Percentiles rank a stretch among this genome's conserved stretches.
phyloP scores from a whole-genome alignment of 2,113 vertebrate genomes.

The Theristicus caerulescens region DNA sequence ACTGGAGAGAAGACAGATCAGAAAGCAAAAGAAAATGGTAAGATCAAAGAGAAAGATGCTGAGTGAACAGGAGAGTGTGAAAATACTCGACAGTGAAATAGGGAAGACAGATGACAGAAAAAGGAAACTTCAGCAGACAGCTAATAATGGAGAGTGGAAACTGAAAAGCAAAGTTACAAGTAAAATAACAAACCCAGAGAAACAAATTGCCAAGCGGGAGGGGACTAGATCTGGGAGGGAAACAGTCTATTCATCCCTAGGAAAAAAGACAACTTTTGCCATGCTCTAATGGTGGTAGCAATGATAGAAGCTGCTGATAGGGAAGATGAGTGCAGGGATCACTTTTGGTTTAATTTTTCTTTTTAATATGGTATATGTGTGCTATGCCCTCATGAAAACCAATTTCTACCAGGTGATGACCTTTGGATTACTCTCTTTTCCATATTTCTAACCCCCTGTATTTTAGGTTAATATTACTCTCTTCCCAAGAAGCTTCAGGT shows the following conservation, averaged over 20 bases:
- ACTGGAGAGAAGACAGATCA: not conserved
- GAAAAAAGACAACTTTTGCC: not conserved
- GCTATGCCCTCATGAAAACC: not conserved
- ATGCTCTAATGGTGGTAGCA: not conserved
- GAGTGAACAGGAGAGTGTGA: not conserved
- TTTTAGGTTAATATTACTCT: not conserved
- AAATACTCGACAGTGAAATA: not conserved
- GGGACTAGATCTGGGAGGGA: not conserved
- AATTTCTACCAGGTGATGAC: not conserved
- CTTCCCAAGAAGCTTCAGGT: not conserved
- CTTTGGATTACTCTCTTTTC: not conserved
- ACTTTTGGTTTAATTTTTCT: not conserved
- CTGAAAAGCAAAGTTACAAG: not conserved
- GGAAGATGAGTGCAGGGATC: not conserved
- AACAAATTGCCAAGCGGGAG: not conserved
- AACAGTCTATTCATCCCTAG: not conserved
- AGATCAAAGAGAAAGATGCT: not conserved
- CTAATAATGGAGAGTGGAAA: not conserved
- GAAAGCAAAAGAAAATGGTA: not conserved
- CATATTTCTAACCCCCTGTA: not conserved
- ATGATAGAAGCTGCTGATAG: not conserved
- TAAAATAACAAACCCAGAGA: not conserved
- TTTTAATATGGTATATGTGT: not conserved
- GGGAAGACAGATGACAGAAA: not conserved
- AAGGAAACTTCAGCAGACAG: not conserved